Evolutionary conservation across 2,888 invertebrate genomes (phyloP), one percentile per base, ranked within the genome.

Genomic region (Lamellibrachia columna): DNA sequence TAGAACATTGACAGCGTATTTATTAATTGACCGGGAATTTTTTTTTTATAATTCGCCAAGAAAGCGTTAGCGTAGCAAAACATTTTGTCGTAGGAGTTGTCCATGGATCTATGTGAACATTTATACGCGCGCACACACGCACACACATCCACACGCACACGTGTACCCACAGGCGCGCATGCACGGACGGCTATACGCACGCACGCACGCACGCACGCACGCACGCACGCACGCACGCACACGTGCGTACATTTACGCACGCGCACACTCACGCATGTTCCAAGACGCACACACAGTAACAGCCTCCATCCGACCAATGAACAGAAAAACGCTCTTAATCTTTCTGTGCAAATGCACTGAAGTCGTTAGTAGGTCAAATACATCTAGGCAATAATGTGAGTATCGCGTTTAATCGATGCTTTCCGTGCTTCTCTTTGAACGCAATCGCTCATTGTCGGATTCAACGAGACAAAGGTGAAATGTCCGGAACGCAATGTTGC

Each of bases 291-390:
- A 75, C 22, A 75, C 22, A 15, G 55, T 22, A 75, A 58, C 58
- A 11, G 8, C 15, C 58, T 8, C 7, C 58, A 15, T 15, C 15
- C 58, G 0, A 15, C n/a, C 22, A 75, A 75, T 22, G 75, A 22
- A 75, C 22, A 75, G 75, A 75, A 75, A 75, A 75, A 75, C 75
- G 15, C 60, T 60, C 75, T 75, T 75, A 75, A 75, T 75, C 75
- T 15, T 22, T 22, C 75, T 15, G 22, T 75, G 75, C 75, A 75
- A 75, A n/a, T 75, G 75, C 75, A 75, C 75, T 22, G 22, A n/a
- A 11, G 15, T 22, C 75, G 75, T 75, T 75, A 75, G 15, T 75
- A 22, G 75, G 75, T 75, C n/a, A 75, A 75, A 11, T n/a, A 22
- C 75, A 75, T 75, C 15, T 75, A n/a, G 22, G 75, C 75, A 75